phyloP scores from a whole-genome alignment of 2,113 vertebrate genomes.

The Fregata magnificens region DNA sequence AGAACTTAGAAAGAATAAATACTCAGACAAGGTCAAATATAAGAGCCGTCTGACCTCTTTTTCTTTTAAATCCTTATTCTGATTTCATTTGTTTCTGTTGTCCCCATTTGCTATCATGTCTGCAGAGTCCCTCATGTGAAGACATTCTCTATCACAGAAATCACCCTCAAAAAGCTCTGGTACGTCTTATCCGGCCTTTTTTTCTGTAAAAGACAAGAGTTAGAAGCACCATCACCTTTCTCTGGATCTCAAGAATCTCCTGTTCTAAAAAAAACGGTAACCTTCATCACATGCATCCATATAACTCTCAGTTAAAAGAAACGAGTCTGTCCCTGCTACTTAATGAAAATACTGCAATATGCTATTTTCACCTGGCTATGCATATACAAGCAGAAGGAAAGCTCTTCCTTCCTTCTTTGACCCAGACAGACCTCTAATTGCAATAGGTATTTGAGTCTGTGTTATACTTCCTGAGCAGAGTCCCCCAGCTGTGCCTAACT shows the following conservation, averaged over 20 bases:
- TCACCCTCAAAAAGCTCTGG: neutral
- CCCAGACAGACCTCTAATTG: neutral
- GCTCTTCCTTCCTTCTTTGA: neutral
- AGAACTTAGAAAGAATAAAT: neutral
- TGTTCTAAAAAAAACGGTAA: neutral
- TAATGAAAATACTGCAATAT: neutral
- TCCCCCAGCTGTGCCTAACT: neutral
- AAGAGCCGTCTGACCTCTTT: neutral
- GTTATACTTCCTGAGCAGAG: neutral
- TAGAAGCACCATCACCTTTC: neutral
- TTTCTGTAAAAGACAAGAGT: neutral
- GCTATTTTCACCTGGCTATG: neutral
- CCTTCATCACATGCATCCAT: neutral
- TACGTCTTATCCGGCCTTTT: neutral
- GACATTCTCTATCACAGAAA: neutral
- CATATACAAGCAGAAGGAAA: neutral
- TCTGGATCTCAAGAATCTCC: neutral
- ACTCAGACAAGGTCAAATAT: neutral
- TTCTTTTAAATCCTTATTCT: neutral
- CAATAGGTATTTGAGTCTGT: neutral
- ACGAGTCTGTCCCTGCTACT: neutral
- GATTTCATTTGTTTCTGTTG: neutral
- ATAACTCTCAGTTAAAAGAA: neutral
- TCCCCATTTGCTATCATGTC: neutral
- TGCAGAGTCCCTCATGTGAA: neutral